Evolutionary conservation across 2,888 invertebrate genomes (phyloP).

Genomic region (Aplocera efformata): DNA sequence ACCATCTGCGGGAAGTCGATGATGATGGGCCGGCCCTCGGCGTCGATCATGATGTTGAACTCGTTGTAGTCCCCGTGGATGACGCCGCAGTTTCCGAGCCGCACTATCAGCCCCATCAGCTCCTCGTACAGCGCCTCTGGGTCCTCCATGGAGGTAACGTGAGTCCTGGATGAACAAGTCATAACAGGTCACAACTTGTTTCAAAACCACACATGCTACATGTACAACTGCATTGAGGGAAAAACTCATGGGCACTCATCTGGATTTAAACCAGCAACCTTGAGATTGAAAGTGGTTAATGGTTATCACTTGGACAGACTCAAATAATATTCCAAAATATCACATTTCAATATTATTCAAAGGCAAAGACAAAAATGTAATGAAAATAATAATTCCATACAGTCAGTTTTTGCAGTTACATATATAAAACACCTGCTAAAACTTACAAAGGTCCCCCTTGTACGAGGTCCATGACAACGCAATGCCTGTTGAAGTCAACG

Average conservation of each 20-base stretch:
- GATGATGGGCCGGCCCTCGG: conserved; percentile 89
- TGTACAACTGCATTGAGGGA: no score
- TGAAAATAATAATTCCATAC: no score
- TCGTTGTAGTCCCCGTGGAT: conserved; percentile 99
- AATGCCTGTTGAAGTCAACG: conserved; percentile 96
- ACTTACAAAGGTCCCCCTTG: conserved; percentile 89
- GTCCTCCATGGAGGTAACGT: conserved; percentile 82
- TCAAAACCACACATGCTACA: no score
- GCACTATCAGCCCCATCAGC: conserved; percentile 95
- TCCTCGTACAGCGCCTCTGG: conserved; percentile 92
- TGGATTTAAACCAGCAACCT: no score
- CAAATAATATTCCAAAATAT: no score
- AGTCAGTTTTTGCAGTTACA: no score
- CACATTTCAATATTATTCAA: no score
- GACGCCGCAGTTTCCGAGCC: conserved; percentile 95
- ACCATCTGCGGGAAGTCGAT: conserved; percentile 99
- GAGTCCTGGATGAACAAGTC: conserved; percentile 82
- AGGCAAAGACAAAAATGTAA: no score
- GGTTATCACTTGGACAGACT: no score
- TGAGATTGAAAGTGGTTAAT: no score
- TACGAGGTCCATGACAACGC: conserved; percentile 97
- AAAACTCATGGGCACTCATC: no score
- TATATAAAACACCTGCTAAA: background rate
- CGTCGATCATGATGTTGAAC: conserved; percentile 96
- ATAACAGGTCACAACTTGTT: no score